Conservation (phyloP, 2,888 invertebrate genomes). For the Eumerus sabulonum region DNA sequence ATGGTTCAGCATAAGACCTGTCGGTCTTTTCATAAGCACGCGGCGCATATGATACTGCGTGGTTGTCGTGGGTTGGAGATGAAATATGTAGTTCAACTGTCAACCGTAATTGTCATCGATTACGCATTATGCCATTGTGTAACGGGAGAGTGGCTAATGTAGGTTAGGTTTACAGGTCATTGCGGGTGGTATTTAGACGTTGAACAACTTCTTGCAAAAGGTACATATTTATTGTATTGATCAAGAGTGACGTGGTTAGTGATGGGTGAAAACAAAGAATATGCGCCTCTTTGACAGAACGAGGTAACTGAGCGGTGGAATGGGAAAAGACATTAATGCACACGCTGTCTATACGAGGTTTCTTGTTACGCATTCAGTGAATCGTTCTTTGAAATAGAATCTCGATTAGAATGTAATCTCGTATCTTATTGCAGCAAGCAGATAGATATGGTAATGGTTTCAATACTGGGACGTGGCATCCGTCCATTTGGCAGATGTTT, state of each 20-base stretch:
- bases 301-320: not conserved
- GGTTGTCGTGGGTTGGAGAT: no score
- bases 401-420: no score
- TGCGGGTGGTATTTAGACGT: constrained; percentile 20
- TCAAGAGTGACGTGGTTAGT: constrained; percentile 6
- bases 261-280: constrained; percentile 27
- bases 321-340: no score
- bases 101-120: constrained; percentile 49
- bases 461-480: no score
- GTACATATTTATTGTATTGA: constrained; percentile 26
- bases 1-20: constrained; percentile 24
- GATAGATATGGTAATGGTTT: no score
- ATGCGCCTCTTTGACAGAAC: not conserved
- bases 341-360: no score
- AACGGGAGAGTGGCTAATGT: constrained; percentile 32
- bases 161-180: constrained; percentile 44
- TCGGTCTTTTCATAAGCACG: no score
- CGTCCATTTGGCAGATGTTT: no score
- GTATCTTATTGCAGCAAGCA: no score
- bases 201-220: constrained; percentile 11
- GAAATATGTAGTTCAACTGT: constrained; percentile 5
- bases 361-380: no score
- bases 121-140: constrained; percentile 37
- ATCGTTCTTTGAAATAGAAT: not conserved
- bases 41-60: no score